Evolutionary conservation across 2,797 vertebrate species (phyloP).

Genomic region (Helicolenus hilgendorfi): DNA sequence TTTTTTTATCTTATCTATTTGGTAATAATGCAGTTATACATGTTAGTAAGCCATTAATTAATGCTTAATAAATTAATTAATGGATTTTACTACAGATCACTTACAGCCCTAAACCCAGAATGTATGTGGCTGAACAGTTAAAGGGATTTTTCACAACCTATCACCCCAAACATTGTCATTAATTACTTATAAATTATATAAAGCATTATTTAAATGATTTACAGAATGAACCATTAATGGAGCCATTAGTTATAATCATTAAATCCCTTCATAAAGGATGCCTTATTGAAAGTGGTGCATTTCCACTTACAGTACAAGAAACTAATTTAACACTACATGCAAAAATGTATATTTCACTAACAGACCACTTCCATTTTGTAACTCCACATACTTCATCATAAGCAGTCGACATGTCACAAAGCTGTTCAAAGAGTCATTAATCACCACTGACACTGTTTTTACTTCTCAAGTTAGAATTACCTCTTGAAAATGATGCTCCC

Average conservation of each 20-base stretch:
- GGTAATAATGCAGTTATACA: neutral
- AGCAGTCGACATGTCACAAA: neutral
- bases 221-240: neutral
- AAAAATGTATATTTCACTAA: neutral
- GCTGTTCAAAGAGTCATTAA: neutral
- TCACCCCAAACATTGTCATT: neutral
- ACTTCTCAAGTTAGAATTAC: neutral
- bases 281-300: neutral
- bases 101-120: too few relatives aligned
- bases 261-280: neutral
- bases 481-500: neutral
- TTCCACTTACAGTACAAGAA: conserved; percentile 2
- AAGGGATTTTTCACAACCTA: neutral
- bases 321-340: neutral
- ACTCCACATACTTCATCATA: neutral
- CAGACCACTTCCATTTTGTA: neutral
- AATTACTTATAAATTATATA: neutral
- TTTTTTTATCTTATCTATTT: neutral
- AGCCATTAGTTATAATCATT: neutral
- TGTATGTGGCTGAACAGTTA: neutral
- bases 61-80: neutral
- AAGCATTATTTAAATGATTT: neutral
- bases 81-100: neutral
- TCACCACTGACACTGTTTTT: neutral
- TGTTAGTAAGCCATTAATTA: neutral